A percentile compares a stretch with the other conserved stretches of the same genome.
These are phyloP conservation scores for Rostratula benghalensis DNA, from an alignment of 2,113 vertebrate species.

Conservation along the genomic window DNA sequence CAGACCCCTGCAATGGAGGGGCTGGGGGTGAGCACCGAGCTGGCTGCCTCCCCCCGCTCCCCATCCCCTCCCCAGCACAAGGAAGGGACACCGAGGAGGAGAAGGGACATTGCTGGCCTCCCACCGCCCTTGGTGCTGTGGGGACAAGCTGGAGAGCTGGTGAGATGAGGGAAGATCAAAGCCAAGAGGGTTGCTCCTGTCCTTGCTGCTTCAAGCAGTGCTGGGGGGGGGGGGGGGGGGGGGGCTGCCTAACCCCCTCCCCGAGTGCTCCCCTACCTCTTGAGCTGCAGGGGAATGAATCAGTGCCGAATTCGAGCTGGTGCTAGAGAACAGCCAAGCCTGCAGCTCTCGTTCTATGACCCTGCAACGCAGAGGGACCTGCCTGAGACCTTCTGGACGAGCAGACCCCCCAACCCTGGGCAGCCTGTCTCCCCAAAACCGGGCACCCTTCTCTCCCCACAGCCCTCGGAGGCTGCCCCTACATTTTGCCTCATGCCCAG, in stretches of 20 bases:
- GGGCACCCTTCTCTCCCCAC: neutral
- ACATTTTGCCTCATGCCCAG: neutral
- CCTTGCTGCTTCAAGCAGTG: neutral
- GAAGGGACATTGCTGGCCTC: neutral
- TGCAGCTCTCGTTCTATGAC: neutral
- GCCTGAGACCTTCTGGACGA: neutral
- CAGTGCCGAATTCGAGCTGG: neutral
- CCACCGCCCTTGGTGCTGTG: neutral
- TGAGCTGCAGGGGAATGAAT: neutral
- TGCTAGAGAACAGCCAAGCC: conserved; percentile 20
- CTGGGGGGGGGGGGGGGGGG: neutral
- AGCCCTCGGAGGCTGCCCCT: neutral
- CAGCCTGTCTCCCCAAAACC: neutral
- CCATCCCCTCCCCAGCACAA: neutral
- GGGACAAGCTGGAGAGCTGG: neutral
- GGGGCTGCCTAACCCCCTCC: neutral
- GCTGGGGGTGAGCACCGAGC: neutral
- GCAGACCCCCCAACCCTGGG: neutral
- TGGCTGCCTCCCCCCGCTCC: fast-evolving
- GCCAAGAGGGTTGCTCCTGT: neutral
- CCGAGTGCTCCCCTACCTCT: neutral
- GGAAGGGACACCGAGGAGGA: neutral
- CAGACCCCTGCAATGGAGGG: conserved; percentile 52
- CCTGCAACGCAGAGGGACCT: conserved; percentile 26
- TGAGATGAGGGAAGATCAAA: neutral